Conservation (phyloP, 2,888 invertebrate genomes). For the Drosophila aldrichi region DNA sequence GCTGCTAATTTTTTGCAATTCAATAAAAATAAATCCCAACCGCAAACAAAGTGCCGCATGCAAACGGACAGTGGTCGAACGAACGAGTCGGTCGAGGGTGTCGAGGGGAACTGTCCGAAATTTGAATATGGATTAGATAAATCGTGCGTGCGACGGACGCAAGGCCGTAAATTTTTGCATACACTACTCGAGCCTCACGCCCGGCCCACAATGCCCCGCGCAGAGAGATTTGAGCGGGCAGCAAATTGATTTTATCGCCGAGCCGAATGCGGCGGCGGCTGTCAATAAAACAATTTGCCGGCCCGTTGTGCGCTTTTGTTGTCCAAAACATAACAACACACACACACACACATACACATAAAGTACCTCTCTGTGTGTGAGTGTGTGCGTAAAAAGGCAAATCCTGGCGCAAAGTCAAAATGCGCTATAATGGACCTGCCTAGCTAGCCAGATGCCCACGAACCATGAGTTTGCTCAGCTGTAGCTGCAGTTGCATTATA, state of each 20-base stretch:
- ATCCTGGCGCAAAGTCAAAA: constrained; percentile 52
- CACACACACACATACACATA: neutral
- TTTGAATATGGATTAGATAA: constrained; percentile 80
- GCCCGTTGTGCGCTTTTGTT: constrained; percentile 58
- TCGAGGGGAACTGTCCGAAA: constrained; percentile 56
- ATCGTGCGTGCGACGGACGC: constrained; percentile 69
- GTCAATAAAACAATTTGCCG: constrained; percentile 78
- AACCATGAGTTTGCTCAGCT: constrained; percentile 20
- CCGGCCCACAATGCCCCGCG: constrained; percentile 19
- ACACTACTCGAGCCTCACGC: constrained; percentile 59
- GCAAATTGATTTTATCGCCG: constrained; percentile 77
- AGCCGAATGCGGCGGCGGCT: constrained; percentile 68
- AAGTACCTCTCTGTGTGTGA: constrained; percentile 12
- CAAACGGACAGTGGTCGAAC: constrained; percentile 9
- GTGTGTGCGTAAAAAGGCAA: constrained; percentile 44
- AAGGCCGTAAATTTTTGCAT: constrained; percentile 60
- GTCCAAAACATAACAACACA: constrained; percentile 38
- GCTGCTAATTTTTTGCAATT: constrained; percentile 71
- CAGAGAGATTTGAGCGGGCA: constrained; percentile 49
- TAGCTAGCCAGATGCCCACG: constrained; percentile 18
- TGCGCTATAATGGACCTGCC: constrained; percentile 6
- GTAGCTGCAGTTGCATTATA: constrained; percentile 10
- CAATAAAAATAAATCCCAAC: constrained; percentile 77
- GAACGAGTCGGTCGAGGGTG: constrained; percentile 6
- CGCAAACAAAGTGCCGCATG: constrained; percentile 69